A percentile compares a stretch with the other conserved stretches of the same genome.
These are phyloP conservation scores for Andrena dorsata DNA, from an alignment of 2,888 invertebrate genomes.

Conservation along the genomic window DNA sequence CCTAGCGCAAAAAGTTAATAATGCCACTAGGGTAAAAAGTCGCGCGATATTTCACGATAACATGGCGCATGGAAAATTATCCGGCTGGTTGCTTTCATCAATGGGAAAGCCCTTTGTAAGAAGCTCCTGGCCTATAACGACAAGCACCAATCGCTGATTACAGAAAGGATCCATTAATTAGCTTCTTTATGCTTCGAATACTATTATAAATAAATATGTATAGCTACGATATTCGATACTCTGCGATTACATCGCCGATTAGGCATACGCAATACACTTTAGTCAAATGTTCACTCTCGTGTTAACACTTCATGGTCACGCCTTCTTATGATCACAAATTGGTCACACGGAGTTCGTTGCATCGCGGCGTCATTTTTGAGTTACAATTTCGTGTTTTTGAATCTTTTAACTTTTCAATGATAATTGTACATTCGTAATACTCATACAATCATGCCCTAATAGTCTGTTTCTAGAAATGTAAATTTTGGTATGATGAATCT, in stretches of 20 bases:
- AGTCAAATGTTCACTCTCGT: conserved; percentile 21
- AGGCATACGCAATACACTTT: background rate
- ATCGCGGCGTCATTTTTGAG: too few relatives aligned
- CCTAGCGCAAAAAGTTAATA: conserved; percentile 18
- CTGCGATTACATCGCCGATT: background rate
- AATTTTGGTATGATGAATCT: too few relatives aligned
- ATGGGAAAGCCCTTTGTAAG: background rate
- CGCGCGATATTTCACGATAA: background rate
- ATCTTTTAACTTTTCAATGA: too few relatives aligned
- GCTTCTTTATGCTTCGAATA: conserved; percentile 1
- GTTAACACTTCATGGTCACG: background rate
- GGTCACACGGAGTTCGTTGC: too few relatives aligned
- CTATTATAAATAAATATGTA: background rate
- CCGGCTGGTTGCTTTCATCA: background rate
- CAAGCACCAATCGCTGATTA: conserved; percentile 10
- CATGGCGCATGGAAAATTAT: conserved; percentile 2
- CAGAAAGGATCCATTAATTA: conserved; percentile 19
- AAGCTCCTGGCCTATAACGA: background rate
- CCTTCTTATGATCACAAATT: too few relatives aligned
- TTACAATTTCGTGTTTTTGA: too few relatives aligned
- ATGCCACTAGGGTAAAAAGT: background rate
- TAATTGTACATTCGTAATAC: too few relatives aligned
- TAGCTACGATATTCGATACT: conserved; percentile 10
- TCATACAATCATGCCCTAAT: too few relatives aligned
- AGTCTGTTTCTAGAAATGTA: too few relatives aligned